Conservation (phyloP, 2,888 invertebrate genomes). For the Danaus chrysippus region DNA sequence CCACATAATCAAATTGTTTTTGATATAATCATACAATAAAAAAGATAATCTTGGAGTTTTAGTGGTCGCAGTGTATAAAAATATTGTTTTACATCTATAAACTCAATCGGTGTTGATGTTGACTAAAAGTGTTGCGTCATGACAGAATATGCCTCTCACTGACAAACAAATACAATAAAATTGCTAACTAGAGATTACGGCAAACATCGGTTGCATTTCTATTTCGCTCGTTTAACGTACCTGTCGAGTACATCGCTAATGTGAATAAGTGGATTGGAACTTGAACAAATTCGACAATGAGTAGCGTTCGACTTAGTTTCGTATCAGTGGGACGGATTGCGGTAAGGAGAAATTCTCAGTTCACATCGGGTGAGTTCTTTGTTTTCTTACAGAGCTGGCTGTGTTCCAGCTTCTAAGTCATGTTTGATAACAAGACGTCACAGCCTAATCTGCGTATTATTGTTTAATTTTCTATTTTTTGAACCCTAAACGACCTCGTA, state of each 20-base stretch:
- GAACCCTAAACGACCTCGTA: background rate
- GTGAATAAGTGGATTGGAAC: constrained; percentile 55
- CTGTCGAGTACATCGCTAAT: constrained; percentile 57
- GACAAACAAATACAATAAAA: constrained; percentile 78
- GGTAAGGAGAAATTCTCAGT: constrained; percentile 68
- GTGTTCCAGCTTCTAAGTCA: constrained; percentile 48
- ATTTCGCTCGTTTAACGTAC: constrained; percentile 50
- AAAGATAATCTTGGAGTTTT: constrained; percentile 68
- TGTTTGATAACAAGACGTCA: constrained; percentile 70
- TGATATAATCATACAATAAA: constrained; percentile 54
- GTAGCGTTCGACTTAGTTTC: constrained; percentile 73
- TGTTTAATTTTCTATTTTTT: constrained; percentile 16
- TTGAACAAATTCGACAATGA: constrained; percentile 57
- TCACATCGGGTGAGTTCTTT: constrained; percentile 63
- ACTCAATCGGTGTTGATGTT: constrained; percentile 65
- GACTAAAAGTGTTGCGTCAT: constrained; percentile 79
- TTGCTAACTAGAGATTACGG: constrained; percentile 45
- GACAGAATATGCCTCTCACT: constrained; percentile 74
- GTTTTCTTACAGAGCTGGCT: constrained; percentile 45
- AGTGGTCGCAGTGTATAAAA: constrained; percentile 56
- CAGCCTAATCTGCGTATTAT: constrained; percentile 29
- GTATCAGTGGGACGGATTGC: constrained; percentile 72
- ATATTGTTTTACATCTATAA: constrained; percentile 49
- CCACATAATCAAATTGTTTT: constrained; percentile 70
- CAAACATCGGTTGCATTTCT: constrained; percentile 49